phyloP scores from a whole-genome alignment of 2,797 vertebrate genomes.

The Xyrichtys novacula region DNA sequence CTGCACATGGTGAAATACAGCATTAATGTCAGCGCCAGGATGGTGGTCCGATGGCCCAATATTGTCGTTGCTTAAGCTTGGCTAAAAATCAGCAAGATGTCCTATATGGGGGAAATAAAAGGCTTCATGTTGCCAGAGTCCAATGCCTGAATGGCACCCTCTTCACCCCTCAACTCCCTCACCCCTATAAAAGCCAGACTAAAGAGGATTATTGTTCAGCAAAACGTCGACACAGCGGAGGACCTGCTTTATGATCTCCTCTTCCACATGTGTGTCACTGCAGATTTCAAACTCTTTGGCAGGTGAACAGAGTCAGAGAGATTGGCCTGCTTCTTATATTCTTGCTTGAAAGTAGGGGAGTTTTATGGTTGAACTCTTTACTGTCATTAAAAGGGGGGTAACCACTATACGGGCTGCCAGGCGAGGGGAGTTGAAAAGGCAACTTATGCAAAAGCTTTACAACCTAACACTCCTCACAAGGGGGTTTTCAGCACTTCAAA shows the following conservation, averaged over 20 bases:
- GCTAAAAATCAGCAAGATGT: conserved; percentile 16
- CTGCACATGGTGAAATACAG: neutral
- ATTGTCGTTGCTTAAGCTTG: neutral
- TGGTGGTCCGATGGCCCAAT: neutral
- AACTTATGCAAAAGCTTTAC: conserved; percentile 60
- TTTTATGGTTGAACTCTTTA: conserved; percentile 69
- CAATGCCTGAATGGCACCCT: conserved; percentile 34
- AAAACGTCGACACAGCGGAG: conserved; percentile 55
- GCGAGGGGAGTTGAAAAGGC: conserved; percentile 55
- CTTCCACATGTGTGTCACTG: conserved; percentile 59
- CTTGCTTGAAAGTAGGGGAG: conserved; percentile 51
- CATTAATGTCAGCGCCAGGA: conserved; percentile 9
- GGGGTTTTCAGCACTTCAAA: conserved; percentile 54
- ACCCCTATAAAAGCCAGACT: conserved; percentile 60
- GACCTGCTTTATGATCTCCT: conserved; percentile 57
- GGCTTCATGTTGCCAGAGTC: conserved; percentile 24
- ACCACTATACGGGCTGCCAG: conserved; percentile 56
- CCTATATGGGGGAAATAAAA: conserved; percentile 13
- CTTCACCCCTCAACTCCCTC: conserved; percentile 42
- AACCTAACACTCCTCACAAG: conserved; percentile 42
- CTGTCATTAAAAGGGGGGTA: conserved; percentile 70
- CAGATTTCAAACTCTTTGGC: conserved; percentile 60
- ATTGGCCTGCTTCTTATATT: conserved; percentile 55
- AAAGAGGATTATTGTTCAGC: conserved; percentile 57
- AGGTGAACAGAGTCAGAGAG: conserved; percentile 58